These are phyloP conservation scores for Iguana delicatissima DNA, from an alignment of 2,797 vertebrate genomes.

Conservation along the genomic window DNA sequence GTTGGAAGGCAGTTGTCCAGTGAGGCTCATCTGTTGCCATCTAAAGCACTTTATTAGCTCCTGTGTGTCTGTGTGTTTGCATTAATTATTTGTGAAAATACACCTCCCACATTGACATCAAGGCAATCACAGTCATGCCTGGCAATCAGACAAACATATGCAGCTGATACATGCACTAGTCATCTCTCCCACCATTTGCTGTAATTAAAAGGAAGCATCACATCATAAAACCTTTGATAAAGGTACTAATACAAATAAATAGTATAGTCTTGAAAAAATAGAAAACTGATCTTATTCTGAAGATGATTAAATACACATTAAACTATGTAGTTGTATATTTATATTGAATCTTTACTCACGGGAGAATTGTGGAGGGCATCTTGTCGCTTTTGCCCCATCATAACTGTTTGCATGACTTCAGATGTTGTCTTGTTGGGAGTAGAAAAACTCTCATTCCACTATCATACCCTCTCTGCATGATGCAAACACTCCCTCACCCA, in stretches of 20 bases:
- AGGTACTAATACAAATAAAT: neutral
- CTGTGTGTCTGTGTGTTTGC: neutral
- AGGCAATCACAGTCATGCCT: neutral
- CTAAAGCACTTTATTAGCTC: neutral
- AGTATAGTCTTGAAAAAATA: neutral
- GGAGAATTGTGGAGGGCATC: neutral
- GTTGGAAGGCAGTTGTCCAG: neutral
- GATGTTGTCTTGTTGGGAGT: neutral
- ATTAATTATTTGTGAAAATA: neutral
- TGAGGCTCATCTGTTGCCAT: neutral
- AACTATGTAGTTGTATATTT: neutral
- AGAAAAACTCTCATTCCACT: neutral
- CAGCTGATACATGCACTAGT: neutral
- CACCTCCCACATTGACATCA: neutral
- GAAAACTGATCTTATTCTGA: neutral
- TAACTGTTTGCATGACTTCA: neutral
- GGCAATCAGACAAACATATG: neutral
- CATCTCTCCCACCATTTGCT: neutral
- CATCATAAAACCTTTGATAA: neutral
- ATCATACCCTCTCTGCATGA: too few species aligned
- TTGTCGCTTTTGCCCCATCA: neutral
- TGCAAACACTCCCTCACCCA: too few species aligned
- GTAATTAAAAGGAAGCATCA: neutral
- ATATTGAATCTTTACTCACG: neutral
- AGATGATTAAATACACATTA: neutral